Conservation (phyloP, 2,797 vertebrate species). For the Alexandromys oeconomus region DNA sequence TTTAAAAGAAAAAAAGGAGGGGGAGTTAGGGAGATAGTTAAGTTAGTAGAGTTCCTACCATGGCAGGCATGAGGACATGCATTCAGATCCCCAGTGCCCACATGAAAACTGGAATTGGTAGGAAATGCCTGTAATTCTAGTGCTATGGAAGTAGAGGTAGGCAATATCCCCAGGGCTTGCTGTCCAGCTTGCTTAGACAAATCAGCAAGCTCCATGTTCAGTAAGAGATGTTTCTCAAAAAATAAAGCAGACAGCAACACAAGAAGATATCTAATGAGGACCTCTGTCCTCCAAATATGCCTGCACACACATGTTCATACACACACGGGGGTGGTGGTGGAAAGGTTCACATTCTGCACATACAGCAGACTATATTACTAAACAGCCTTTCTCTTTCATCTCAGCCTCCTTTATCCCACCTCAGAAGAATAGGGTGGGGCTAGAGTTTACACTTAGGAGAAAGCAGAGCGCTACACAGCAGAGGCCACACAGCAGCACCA, state of each 20-base stretch:
- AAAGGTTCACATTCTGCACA: background rate
- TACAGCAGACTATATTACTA: background rate
- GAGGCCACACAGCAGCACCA: too few relatives aligned
- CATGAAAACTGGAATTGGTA: background rate
- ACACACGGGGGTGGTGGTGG: background rate
- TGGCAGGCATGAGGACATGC: too few relatives aligned
- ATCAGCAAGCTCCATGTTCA: background rate
- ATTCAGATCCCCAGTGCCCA: background rate
- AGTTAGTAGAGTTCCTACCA: background rate
- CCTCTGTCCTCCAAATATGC: background rate
- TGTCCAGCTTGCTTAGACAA: background rate
- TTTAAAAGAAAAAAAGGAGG: background rate
- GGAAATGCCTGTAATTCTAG: background rate
- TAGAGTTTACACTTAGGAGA: background rate
- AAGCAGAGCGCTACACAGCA: background rate
- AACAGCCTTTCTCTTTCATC: constrained; percentile 19
- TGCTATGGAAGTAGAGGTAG: background rate
- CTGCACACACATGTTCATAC: background rate
- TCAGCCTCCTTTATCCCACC: background rate
- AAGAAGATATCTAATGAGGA: background rate
- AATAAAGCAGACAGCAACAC: background rate
- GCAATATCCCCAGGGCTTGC: background rate
- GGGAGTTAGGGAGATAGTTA: too few relatives aligned
- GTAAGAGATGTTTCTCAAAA: background rate
- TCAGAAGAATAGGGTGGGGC: too few relatives aligned